Base-by-base conservation (phyloP, 2,888 invertebrate genomes). In the Thalpophila matura region DNA sequence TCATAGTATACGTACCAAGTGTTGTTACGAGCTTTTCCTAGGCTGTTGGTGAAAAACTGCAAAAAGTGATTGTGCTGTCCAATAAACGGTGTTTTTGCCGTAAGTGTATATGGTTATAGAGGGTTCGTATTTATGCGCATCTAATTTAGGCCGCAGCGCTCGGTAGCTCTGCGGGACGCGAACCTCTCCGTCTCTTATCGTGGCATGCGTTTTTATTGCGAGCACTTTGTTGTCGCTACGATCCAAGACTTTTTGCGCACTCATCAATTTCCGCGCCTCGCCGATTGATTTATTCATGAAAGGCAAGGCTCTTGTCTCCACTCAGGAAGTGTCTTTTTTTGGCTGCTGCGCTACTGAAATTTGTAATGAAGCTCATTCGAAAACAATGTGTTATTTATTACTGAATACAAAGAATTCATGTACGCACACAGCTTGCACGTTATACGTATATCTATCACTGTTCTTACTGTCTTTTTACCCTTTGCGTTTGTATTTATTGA, bases 261-360 rank as follows among this genome's bases (percentile, higher is more conserved):
- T 89, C 93, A 94, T 94, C 93, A 94, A 94, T 94, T 94, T 94
- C 94, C 94, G 91, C 94, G 94, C 94, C 92, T 93, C 87, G 74
- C 68, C 88, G 87, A 91, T 91, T 94, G 93, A 93, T 94, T 95
- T 95, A 94, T 95, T 94, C 94, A 95, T 94, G 94, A 93, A 91
- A 89, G 87, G 81, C 82, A 69, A 77, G 71, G 74, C 83, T 84
- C 87, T 87, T 89, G 90, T 88, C 88, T 90, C 88, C 88, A 91
- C 92, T 92, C 92, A 94, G 94, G 94, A 94, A 94, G 91, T 92
- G 86, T 79, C 86, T 91, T 94, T 94, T 94, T 94, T 93, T 86
- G 90, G 87, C 75, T 77, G 77, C 78, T 83, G 84, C 86, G 86
- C 82, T 79, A 83, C 91, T 93, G 90, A 94, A 94, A 93, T 94